Base-by-base conservation (phyloP, 2,797 vertebrate genomes). In the Varecia variegata region DNA sequence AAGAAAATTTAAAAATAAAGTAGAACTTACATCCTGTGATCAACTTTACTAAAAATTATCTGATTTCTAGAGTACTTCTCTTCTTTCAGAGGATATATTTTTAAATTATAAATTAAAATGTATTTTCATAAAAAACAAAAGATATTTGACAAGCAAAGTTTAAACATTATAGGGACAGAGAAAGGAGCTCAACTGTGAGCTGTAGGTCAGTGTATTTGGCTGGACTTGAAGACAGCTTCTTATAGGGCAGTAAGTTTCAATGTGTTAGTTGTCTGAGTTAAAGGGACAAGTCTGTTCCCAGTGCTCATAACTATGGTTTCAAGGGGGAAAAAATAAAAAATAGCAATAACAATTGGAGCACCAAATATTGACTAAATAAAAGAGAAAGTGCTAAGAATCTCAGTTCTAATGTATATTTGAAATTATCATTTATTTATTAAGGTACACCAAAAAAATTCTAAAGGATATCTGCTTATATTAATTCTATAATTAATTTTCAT, bases 401-500 rank as follows among this genome's bases (percentile, higher is more conserved):
- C 77, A 96, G 54, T 58, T 65, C 2, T 47, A 35, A 58, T 73
- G 52, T 81, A 62, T 79, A 11, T 86, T 94, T 95, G 62, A 90
- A 96, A 79, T 60, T 67, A 40, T 54, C 15, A 40, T 83, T 76
- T 71, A 71, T 92, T 95, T 90, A 40, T 71, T 15, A 95, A 85
- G 70, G 45, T 17, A 47, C 21, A 56, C 50, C 40, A n/a, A 87
- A 25, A 88, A 85, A 91, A 85, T 65, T 52, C 83, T 91, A 56
- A 50, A 85, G 43, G 45, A 43, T 79, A 32, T 56, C 62, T 93
- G 40, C 32, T 79, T 65, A 23, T 25, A 25, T 65, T 77, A 20
- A 14, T 80, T 89, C 82, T 79, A 47, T 62, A 67, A 80, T 65
- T 94, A 25, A 9, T 93, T 92, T 94, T 86, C 54, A 58, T 95